Evolutionary conservation across 2,113 vertebrate species (phyloP).

Genomic region (Chamaetylas fuelleborni): DNA sequence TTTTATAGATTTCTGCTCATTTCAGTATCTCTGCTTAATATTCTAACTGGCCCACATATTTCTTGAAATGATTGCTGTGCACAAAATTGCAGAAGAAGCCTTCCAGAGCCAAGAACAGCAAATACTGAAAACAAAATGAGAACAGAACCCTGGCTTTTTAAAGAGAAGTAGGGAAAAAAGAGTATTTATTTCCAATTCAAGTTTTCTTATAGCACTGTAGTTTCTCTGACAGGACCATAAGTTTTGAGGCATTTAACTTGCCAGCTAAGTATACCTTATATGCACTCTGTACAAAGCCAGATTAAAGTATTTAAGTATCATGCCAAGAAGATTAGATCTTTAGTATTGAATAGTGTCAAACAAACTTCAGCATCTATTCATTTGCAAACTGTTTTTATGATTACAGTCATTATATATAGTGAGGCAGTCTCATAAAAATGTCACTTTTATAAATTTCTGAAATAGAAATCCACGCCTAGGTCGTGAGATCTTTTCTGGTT

Average conservation of each 20-base stretch:
- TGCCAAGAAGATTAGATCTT: constrained; percentile 43
- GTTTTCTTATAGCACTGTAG: not conserved
- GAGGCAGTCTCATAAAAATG: constrained; percentile 33
- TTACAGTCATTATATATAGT: not conserved
- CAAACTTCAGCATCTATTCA: constrained; percentile 38
- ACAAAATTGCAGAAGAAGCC: not conserved
- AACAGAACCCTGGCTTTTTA: not conserved
- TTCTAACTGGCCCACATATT: not conserved
- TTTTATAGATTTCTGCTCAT: not conserved
- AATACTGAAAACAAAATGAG: not conserved
- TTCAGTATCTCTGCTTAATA: not conserved
- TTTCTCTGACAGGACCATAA: not conserved
- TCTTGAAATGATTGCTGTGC: not conserved
- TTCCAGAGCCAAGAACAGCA: not conserved
- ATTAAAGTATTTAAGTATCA: constrained; percentile 49
- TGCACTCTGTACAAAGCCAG: not conserved
- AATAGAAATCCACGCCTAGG: constrained; percentile 12
- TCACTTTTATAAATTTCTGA: constrained; percentile 14
- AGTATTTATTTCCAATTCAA: constrained; percentile 2
- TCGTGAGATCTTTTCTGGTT: not conserved
- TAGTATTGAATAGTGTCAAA: constrained; percentile 42
- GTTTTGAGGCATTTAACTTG: constrained; percentile 17
- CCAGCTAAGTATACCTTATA: not conserved
- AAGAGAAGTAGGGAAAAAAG: not conserved
- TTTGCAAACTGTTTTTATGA: constrained; percentile 37